Evolutionary conservation across 2,797 vertebrate species (phyloP).

Genomic region (Dendrocincla tyrannina): DNA sequence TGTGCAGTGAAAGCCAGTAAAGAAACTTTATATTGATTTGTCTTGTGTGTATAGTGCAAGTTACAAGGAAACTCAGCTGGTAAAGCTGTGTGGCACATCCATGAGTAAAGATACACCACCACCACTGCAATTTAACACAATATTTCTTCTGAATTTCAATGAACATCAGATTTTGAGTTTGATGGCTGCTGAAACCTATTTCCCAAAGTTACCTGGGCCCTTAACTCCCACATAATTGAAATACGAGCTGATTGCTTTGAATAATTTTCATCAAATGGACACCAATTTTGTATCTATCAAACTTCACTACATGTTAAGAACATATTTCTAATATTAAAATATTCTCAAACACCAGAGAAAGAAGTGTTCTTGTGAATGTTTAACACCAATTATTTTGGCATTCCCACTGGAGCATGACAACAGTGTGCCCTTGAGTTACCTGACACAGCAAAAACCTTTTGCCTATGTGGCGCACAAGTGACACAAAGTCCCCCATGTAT

Average conservation of each 20-base stretch:
- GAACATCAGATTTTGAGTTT: neutral
- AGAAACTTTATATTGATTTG: neutral
- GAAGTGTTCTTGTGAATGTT: neutral
- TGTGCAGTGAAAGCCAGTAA: neutral
- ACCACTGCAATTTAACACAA: neutral
- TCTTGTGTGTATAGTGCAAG: neutral
- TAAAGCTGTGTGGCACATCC: neutral
- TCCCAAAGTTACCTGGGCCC: neutral
- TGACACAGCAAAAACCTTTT: neutral
- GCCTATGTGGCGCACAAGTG: neutral
- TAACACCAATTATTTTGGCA: neutral
- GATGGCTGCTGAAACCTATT: neutral
- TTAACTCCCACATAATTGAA: neutral
- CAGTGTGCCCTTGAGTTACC: neutral
- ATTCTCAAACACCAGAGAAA: neutral
- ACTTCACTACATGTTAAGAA: neutral
- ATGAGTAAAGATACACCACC: neutral
- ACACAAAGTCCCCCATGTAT: neutral
- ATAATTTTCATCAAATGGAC: neutral
- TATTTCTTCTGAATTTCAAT: neutral
- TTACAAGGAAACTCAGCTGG: neutral
- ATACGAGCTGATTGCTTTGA: neutral
- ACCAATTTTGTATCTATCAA: neutral
- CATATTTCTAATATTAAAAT: neutral
- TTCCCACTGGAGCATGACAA: neutral